Conservation (phyloP, 1,140 invertebrate genomes). For the Riptortus pedestris region DNA sequence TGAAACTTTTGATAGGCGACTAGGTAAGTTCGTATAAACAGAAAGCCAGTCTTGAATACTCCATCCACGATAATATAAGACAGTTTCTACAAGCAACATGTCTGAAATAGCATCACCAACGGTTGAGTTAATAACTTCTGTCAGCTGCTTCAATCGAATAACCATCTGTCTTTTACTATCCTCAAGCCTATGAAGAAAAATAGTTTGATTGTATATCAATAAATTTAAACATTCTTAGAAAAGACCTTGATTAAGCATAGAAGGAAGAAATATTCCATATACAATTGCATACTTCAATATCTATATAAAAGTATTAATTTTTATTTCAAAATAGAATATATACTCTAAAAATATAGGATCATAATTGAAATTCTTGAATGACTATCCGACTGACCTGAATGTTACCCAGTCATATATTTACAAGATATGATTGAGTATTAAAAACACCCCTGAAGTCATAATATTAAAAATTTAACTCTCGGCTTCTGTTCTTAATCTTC, state of each 20-base stretch:
- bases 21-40: slow-evolving; percentile 78
- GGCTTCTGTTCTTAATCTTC: too few species aligned
- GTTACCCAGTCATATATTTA: too few species aligned
- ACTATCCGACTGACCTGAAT: too few species aligned
- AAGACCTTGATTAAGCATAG: not conserved
- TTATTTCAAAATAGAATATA: not conserved
- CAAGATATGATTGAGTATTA: too few species aligned
- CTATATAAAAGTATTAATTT: not conserved
- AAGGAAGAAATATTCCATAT: not conserved
- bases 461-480: too few species aligned
- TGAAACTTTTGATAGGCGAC: slow-evolving; percentile 75
- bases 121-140: slow-evolving; percentile 86
- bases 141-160: slow-evolving; percentile 42
- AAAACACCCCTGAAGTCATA: too few species aligned
- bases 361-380: too few species aligned
- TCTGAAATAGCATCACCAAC: slow-evolving; percentile 96
- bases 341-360: too few species aligned
- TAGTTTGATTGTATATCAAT: not conserved
- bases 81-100: slow-evolving; percentile 84
- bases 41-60: slow-evolving; percentile 65
- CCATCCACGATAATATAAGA: slow-evolving; percentile 73
- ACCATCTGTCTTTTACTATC: not conserved
- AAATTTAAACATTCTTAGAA: not conserved
- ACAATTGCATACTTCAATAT: too few species aligned
- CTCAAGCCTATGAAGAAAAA: slow-evolving; percentile 12